Percentiles rank a stretch among this genome's conserved stretches.
phyloP scores from a whole-genome alignment of 1,140 invertebrate species.

The Phymastichus coffea region DNA sequence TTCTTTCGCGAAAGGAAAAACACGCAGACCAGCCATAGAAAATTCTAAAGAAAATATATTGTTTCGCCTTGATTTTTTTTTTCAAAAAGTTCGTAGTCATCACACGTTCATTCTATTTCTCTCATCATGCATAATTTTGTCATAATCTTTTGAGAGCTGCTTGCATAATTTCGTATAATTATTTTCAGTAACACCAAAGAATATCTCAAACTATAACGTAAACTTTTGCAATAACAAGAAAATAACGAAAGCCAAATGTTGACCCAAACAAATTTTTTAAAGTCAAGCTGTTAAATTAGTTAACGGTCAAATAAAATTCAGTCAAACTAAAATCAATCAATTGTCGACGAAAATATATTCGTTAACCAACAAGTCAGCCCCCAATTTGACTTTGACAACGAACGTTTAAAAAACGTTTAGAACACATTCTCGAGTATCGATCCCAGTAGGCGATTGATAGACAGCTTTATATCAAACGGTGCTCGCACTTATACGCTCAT shows the following conservation, averaged over 20 bases:
- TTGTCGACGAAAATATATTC: too few relatives aligned
- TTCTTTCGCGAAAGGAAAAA: not conserved
- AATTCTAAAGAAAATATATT: conserved; percentile 10
- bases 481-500: not conserved
- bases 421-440: conserved; percentile 39
- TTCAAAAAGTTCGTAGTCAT: conserved; percentile 12
- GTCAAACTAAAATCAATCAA: not conserved
- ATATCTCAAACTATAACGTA: not conserved
- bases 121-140: conserved; percentile 28
- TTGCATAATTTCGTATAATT: not conserved
- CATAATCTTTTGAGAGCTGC: conserved; percentile 18
- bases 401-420: conserved; percentile 41
- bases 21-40: not conserved
- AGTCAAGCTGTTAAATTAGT: too few relatives aligned
- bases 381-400: conserved; percentile 39
- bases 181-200: conserved; percentile 5
- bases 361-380: conserved; percentile 30
- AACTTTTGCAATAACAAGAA: conserved; percentile 11
- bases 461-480: not conserved
- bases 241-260: too few relatives aligned
- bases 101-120: conserved; percentile 28
- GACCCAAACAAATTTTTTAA: too few relatives aligned
- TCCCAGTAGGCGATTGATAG: conserved; percentile 36
- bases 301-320: conserved; percentile 7
- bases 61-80: conserved; percentile 10